A percentile compares a stretch with the other conserved stretches of the same genome.
phyloP scores from a whole-genome alignment of 2,888 invertebrate species.

The Spialia ferax region DNA sequence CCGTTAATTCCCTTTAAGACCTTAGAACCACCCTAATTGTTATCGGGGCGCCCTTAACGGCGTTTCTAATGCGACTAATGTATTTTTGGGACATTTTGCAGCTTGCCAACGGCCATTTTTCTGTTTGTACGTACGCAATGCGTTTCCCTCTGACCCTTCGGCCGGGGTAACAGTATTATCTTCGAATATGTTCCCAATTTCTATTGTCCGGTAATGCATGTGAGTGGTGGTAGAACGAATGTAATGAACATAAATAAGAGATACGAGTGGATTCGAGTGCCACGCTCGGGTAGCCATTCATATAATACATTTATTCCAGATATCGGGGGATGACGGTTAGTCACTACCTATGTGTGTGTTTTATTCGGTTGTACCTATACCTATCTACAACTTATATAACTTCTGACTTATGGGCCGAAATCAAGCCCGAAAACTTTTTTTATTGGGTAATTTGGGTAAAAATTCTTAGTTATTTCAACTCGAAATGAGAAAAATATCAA shows the following conservation, averaged over 20 bases:
- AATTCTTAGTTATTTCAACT: too few relatives aligned
- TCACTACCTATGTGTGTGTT: slow-evolving; percentile 1
- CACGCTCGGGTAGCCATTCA: slow-evolving; percentile 49
- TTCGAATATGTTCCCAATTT: slow-evolving; percentile 85
- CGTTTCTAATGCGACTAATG: slow-evolving; percentile 85
- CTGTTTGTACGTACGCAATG: slow-evolving; percentile 77
- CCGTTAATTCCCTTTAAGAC: slow-evolving; percentile 83
- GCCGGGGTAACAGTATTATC: slow-evolving; percentile 81
- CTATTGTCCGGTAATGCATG: slow-evolving; percentile 75
- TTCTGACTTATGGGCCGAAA: too few relatives aligned
- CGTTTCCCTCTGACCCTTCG: slow-evolving; percentile 67
- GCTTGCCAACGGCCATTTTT: slow-evolving; percentile 84
- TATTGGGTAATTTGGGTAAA: too few relatives aligned
- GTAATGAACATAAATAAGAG: slow-evolving; percentile 80
- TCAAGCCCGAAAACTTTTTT: too few relatives aligned
- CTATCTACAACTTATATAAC: neutral
- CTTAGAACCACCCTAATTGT: slow-evolving; percentile 83
- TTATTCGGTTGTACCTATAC: too few relatives aligned
- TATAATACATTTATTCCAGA: slow-evolving; percentile 37
- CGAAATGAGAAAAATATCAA: too few relatives aligned
- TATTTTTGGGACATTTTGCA: slow-evolving; percentile 86
- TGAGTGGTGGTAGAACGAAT: slow-evolving; percentile 69
- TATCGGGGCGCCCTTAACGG: slow-evolving; percentile 83
- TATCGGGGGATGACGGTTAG: slow-evolving; percentile 21
- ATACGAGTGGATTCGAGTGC: slow-evolving; percentile 59